Evolutionary conservation across 2,113 vertebrate genomes (phyloP).

Genomic region (Asarcornis scutulata): DNA sequence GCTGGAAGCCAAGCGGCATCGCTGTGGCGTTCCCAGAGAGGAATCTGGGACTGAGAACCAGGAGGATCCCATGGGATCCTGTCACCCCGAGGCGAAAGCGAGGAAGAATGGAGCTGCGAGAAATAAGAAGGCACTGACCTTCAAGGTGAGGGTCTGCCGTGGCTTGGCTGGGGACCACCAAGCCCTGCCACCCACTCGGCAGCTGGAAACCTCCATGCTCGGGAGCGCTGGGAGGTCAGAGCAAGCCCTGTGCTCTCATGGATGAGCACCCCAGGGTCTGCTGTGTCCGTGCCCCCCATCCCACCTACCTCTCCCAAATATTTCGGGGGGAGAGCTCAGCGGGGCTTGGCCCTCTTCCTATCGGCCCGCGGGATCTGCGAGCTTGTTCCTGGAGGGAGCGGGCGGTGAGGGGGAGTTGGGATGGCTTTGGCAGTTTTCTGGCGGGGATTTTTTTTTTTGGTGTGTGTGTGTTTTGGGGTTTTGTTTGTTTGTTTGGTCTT

Average conservation of each 20-base stretch:
- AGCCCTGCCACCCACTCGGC: background rate
- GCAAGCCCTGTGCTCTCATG: accelerated
- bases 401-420: background rate
- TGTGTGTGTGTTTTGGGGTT: background rate
- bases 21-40: background rate
- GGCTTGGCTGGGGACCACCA: background rate
- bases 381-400: background rate
- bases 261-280: accelerated
- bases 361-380: background rate
- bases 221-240: background rate
- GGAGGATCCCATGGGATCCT: background rate
- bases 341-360: background rate
- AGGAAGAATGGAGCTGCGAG: background rate
- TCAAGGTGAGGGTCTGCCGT: background rate
- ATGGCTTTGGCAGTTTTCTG: background rate
- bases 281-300: background rate
- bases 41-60: background rate
- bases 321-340: background rate
- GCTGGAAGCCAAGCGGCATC: background rate
- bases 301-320: background rate
- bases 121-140: background rate
- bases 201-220: background rate
- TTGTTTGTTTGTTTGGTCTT: background rate
- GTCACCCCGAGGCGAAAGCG: accelerated
- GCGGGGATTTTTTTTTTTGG: background rate